Conservation (phyloP, 2,797 vertebrate genomes). For the Lithobates sylvaticus region DNA sequence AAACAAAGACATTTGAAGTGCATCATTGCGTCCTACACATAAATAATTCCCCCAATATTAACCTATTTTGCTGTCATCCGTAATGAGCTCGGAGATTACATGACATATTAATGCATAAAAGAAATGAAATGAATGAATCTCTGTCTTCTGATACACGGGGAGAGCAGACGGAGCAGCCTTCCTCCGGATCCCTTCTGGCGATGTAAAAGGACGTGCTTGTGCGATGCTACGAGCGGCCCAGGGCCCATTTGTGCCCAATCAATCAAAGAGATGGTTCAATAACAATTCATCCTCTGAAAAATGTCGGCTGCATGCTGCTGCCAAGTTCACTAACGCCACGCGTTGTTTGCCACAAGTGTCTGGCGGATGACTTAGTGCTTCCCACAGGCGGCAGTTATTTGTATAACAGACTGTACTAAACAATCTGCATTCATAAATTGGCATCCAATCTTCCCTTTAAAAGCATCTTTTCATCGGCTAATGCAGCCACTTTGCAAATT, state of each 20-base stretch:
- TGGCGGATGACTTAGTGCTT: conserved; percentile 42
- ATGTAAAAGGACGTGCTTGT: conserved; percentile 14
- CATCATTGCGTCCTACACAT: neutral
- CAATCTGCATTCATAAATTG: conserved; percentile 38
- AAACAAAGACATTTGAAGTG: too few species aligned
- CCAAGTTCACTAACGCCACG: conserved; percentile 49
- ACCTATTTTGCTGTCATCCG: neutral
- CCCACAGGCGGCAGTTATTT: conserved; percentile 41
- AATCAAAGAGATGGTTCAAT: conserved; percentile 57
- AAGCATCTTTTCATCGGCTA: conserved; percentile 24
- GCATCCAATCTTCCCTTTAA: conserved; percentile 37
- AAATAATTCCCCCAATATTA: neutral
- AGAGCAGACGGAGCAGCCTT: conserved; percentile 19
- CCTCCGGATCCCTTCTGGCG: neutral
- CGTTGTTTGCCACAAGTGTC: conserved; percentile 53
- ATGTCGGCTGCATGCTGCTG: conserved; percentile 40
- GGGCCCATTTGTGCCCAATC: conserved; percentile 41
- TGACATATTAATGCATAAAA: conserved; percentile 32
- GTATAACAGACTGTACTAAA: conserved; percentile 49
- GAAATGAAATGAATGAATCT: conserved; percentile 10
- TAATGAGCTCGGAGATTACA: neutral
- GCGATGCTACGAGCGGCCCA: conserved; percentile 18
- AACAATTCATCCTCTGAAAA: conserved; percentile 57
- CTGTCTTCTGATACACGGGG: neutral
- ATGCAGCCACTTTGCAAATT: conserved; percentile 39